These are phyloP conservation scores for Apeltes quadracus DNA, from an alignment of 2,113 vertebrate genomes.

Conservation along the genomic window DNA sequence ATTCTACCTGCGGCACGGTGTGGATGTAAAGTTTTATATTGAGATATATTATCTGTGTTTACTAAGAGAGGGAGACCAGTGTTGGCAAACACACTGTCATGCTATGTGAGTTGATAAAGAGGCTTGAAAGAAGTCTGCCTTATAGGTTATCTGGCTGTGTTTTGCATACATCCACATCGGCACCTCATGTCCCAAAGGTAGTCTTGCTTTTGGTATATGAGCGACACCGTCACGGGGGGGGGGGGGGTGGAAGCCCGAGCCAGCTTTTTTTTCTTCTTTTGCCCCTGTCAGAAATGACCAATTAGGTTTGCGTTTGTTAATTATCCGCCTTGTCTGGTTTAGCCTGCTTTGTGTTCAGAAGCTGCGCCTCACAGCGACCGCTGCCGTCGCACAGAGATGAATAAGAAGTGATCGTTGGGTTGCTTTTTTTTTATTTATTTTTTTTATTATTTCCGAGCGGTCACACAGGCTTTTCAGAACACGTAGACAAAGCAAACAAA, in stretches of 20 bases:
- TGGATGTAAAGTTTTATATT: slow-evolving; percentile 53
- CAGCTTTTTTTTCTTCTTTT: slow-evolving; percentile 77
- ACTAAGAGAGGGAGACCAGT: slow-evolving; percentile 54
- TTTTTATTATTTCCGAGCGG: slow-evolving; percentile 67
- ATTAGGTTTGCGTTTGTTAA: slow-evolving; percentile 85
- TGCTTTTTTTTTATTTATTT: slow-evolving; percentile 43
- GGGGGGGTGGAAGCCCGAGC: slow-evolving; percentile 75
- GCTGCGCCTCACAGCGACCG: slow-evolving; percentile 75
- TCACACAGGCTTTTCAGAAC: slow-evolving; percentile 76
- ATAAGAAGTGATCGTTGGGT: slow-evolving; percentile 74
- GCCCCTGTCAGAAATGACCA: slow-evolving; percentile 83
- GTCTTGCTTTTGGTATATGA: slow-evolving; percentile 55
- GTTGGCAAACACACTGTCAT: slow-evolving; percentile 59
- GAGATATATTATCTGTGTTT: slow-evolving; percentile 57
- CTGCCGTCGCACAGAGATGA: slow-evolving; percentile 76
- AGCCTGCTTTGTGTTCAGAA: slow-evolving; percentile 80
- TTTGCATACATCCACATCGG: slow-evolving; percentile 66
- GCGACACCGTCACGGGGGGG: slow-evolving; percentile 68
- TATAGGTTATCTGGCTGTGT: slow-evolving; percentile 51
- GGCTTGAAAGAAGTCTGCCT: slow-evolving; percentile 57
- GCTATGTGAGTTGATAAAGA: slow-evolving; percentile 54
- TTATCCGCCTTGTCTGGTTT: slow-evolving; percentile 82
- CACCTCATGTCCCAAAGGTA: slow-evolving; percentile 65
- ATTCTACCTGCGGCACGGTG: slow-evolving; percentile 16
- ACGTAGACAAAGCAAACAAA: slow-evolving; percentile 77